Base-by-base conservation (phyloP, 2,888 invertebrate species). In the Spilarctia lutea region DNA sequence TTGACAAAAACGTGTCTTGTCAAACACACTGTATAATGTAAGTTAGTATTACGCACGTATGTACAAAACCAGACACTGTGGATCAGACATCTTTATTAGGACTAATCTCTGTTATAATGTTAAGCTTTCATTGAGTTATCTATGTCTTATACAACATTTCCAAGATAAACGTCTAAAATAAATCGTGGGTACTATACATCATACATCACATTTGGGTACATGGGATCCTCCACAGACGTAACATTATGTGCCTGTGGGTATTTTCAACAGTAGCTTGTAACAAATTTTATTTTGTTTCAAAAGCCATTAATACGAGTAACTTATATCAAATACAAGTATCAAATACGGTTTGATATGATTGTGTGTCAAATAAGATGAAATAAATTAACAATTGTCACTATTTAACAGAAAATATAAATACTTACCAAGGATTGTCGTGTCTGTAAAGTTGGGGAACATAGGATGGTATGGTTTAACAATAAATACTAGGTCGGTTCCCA, bases 401-500 rank as follows among this genome's bases (percentile, higher is more conserved):
- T 3, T 27, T 13, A 27, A 16, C 4, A 60, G 27, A 63, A 63
- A 30, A 18, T 18, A 30, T 30, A 39, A 0, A 24, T 70, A 79
- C 77, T 48, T 69, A 95, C 95, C 90, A 27, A 94, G 86, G 30
- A 85, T 68, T 18, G 60, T 79, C 3, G 72, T 70, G 68, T 94
- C 89, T 0, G 90, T 89, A 56, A 83, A 85, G 75, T 93, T 91
- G 0, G 95, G 94, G 76, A 88, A 95, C 75, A 85, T 80, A 72
- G 90, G 87, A 74, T 94, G 94, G 79, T 92, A 94, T 0, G 95
- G 95, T 72, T 93, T 94, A 76, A 95, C 77, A 45, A 94, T 87
- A 77, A 89, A 95, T 18, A 94, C 94, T n/a, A 95, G 88, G 52
- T 95, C 94, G 0, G 92, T 90, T 42, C 95, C 95, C 35, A 93